Base-by-base conservation (phyloP, 1,140 invertebrate genomes). In the Varroa destructor region DNA sequence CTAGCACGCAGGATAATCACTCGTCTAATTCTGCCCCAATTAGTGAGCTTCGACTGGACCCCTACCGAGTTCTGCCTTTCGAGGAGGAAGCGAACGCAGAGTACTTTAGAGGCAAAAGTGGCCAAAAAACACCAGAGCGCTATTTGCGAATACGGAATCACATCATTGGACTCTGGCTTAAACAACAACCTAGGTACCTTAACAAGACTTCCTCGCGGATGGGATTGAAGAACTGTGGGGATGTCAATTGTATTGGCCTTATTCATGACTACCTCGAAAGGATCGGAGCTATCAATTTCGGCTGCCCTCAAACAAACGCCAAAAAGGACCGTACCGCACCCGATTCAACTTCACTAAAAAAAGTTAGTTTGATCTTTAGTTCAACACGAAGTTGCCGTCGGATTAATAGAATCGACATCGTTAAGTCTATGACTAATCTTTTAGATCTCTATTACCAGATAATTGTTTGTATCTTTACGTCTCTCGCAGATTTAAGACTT, bases 251-350 rank as follows among this genome's bases (percentile, higher is more conserved):
- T 75, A 85, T 86, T 72, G 83, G 85, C 1, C 77, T 83, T 72
- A 82, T 87, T 54, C 85, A 86, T 79, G 77, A 81, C 55, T 85
- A 84, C 75, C 78, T 87, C 12, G 85, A 87, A 78, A 82, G 84
- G 77, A 82, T 82, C 75, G 85, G 85, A 37, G 85, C 82, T 43
- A 86, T 87, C 71, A 87, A 87, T 78, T 86, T 85, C 81, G 83
- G 82, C 42, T 86, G 85, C 61, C 61, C 12, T 14, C 61, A 46
- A 40, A 67, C 61, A 67, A 36, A 6, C 25, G 43, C 25, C 6
- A 72, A 72, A 37, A 72, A 57, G 71, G 51, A 72, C 71, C 61
- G 37, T 51, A 51, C 4, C 46, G 8, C 8, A 51, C 46, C 3
- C 46, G 46, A 51, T 51, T 8, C 46, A 51, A 3, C 46, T 51